Base-by-base conservation (phyloP, 2,113 vertebrate genomes). In the Syngnathus floridae region DNA sequence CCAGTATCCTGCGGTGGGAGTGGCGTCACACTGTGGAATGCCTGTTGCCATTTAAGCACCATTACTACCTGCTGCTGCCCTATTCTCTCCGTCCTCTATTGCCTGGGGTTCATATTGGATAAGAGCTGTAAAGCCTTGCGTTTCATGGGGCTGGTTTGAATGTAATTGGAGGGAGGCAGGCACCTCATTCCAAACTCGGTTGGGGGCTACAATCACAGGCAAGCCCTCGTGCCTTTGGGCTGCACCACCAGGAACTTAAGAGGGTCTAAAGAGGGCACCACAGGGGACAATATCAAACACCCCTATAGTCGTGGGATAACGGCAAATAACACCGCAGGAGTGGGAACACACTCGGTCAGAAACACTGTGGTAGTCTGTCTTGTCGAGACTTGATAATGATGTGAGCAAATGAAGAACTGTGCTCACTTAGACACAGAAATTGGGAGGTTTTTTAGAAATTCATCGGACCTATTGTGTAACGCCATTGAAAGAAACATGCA, bases 101-200 rank as follows among this genome's bases (percentile, higher is more conserved):
- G 91, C 91, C 91, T 86, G 91, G 89, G 90, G 91, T 91, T 91
- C 82, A 64, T 83, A 90, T 90, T 89, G 90, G 90, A 91, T 91
- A 90, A 90, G 83, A 84, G 89, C 88, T 82, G 84, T 91, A 91
- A 91, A 91, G 79, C 85, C 75, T 73, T 65, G 62, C 82, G 87
- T 88, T 90, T 84, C 80, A 81, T 71, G 80, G 84, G 85, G 84
- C 78, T 75, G 84, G 88, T 84, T 38, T 60, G 64, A 71, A 79
- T 80, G 88, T 90, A 91, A 91, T 90, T 91, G 87, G 80, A 82
- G 82, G 85, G 77, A 89, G 90, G 86, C 81, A 89, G 90, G 87
- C 79, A 79, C 85, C 85, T 91, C 86, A 90, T 91, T 92, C 88
- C 64, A 73, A 63, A 62, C 88, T 79, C 86, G 5, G 71, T 31